Percentiles rank a stretch among this genome's conserved stretches.
Evolutionary conservation across 2,113 vertebrate species (phyloP).

Genomic region (Corythornis cristatus): DNA sequence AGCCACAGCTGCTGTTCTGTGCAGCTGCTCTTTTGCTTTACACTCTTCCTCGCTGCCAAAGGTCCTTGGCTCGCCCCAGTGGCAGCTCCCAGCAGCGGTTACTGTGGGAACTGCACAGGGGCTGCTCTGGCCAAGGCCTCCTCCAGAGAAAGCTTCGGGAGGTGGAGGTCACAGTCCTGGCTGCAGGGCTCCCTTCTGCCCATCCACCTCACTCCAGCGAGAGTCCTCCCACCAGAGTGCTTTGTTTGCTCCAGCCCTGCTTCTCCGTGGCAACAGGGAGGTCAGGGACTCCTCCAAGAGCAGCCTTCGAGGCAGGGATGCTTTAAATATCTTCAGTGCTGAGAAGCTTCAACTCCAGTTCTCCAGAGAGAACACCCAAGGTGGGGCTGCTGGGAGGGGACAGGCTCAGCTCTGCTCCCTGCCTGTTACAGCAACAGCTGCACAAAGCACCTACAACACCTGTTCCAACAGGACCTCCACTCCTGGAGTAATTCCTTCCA

Average conservation of each 20-base stretch:
- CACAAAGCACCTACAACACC: background rate
- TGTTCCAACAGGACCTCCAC: background rate
- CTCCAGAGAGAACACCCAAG: background rate
- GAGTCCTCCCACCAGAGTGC: background rate
- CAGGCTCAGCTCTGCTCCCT: background rate
- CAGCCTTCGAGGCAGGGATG: background rate
- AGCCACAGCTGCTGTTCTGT: background rate
- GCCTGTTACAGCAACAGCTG: background rate
- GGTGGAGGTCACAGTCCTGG: background rate
- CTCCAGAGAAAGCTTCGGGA: background rate
- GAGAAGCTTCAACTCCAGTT: background rate
- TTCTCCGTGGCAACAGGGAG: background rate
- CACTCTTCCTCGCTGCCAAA: background rate
- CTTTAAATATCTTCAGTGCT: background rate
- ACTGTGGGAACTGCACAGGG: background rate
- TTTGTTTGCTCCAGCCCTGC: background rate
- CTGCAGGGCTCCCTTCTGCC: background rate
- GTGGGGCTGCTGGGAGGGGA: background rate
- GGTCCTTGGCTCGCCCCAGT: background rate
- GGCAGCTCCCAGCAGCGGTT: background rate
- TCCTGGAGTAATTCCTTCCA: background rate
- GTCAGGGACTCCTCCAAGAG: background rate
- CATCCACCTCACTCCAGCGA: fast-evolving
- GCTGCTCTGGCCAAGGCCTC: background rate
- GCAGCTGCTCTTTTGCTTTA: background rate